Evolutionary conservation across 2,797 vertebrate species (phyloP), one percentile per base, ranked within the genome.

Genomic region (Enteromius paludinosus): DNA sequence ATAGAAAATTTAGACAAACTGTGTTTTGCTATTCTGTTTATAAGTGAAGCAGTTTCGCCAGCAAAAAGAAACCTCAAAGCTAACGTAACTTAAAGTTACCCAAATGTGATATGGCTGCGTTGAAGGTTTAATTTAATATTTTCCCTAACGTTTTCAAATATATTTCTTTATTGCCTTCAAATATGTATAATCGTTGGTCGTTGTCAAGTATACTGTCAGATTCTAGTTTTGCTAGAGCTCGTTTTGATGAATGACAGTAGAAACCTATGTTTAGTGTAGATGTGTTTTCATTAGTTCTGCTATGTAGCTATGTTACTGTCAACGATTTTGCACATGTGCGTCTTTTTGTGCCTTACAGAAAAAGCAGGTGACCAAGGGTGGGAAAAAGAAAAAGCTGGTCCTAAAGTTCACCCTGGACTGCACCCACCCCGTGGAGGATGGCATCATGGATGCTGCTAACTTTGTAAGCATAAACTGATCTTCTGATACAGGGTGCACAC

Each of bases 361-460:
- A 86, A 99, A 97, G 90, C 94, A 94, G 43, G 87, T 93, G 62
- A 92, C 90, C 12, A 96, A 96, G 87, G 96, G 97, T 88, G 96
- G 97, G 82, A 99, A 98, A 94, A 97, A 96, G 92, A 99, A 98
- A 95, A 98, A 99, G 94, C 98, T 97, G 88, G 92, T 97, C 84
- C 88, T 99, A 85, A 99, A 99, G 90, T 99, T 99, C 84, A 99
- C 98, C 0, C 91, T 99, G 87, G 98, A 99, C 89, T 99, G 98
- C 89, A 99, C 98, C 14, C 98, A 99, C 87, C 98, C 98, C 0
- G 98, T 99, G 0, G 98, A 99, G 91, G 98, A 99, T 93, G 98
- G 97, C 43, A 99, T 99, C 91, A 99, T 99, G 97, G 97, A 99
- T 38, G 97, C 98, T 35, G 97, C 97, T 85, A 99, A 99, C 91